Conservation (phyloP, 2,113 vertebrate species). For the Salvelinus sp. region DNA sequence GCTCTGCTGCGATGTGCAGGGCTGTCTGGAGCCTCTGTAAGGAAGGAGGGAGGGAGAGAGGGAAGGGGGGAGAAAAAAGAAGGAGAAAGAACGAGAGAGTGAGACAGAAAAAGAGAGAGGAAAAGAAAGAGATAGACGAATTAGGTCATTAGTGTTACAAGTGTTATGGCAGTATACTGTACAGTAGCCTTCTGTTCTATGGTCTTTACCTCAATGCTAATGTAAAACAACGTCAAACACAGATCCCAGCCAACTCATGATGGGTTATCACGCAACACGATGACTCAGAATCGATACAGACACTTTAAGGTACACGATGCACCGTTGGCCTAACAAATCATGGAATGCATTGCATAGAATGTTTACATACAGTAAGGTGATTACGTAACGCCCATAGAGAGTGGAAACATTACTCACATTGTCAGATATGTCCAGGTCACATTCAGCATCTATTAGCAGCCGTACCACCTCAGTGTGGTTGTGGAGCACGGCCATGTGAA, state of each 20-base stretch:
- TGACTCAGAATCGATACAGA: no score
- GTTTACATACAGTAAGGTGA: background rate
- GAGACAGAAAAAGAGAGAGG: background rate
- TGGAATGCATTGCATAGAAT: background rate
- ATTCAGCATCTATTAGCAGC: conserved; percentile 75
- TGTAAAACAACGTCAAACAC: no score
- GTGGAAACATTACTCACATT: conserved; percentile 69
- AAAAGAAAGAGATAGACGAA: no score
- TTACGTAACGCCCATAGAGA: background rate
- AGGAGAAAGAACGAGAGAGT: background rate
- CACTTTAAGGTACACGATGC: no score
- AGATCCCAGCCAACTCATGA: no score
- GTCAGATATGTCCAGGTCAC: conserved; percentile 82
- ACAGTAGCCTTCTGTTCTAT: no score
- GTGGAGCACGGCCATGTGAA: conserved; percentile 78
- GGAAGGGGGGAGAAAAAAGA: background rate
- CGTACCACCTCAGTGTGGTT: conserved; percentile 76
- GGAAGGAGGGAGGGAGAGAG: no score
- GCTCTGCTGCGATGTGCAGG: conserved; percentile 83
- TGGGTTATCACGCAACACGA: no score
- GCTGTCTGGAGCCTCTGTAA: conserved; percentile 84
- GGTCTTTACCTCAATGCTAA: no score
- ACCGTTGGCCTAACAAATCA: no score
- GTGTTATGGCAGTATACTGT: no score
- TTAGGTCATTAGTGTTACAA: no score